Evolutionary conservation across 1,140 invertebrate species (phyloP).

Genomic region (Telenomus remus): DNA sequence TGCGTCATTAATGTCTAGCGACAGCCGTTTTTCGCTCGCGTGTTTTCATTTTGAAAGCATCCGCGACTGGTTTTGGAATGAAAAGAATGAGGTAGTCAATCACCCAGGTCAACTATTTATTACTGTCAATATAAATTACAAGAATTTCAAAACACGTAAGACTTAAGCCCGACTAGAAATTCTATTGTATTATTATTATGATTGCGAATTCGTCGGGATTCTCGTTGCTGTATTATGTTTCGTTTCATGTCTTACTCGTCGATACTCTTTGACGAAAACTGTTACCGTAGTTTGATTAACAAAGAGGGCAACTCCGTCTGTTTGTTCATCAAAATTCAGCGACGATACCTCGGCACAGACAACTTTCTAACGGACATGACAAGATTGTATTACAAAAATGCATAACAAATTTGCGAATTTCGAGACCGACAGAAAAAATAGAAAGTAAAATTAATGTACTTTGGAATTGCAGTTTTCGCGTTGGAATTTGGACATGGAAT

Average conservation of each 20-base stretch:
- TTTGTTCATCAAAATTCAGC: slow-evolving; percentile 25
- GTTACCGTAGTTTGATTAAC: slow-evolving; percentile 28
- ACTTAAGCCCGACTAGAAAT: too few relatives aligned
- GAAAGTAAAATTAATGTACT: slow-evolving; percentile 4
- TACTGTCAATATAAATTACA: too few relatives aligned
- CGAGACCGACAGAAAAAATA: too few relatives aligned
- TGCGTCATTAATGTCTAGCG: slow-evolving; percentile 20
- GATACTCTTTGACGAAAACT: slow-evolving; percentile 28
- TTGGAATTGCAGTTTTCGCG: slow-evolving; percentile 16
- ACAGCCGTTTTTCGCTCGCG: slow-evolving; percentile 15
- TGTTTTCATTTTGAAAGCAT: slow-evolving; percentile 25
- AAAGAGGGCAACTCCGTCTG: slow-evolving; percentile 34
- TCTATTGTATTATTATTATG: too few relatives aligned
- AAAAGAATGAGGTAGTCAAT: too few relatives aligned
- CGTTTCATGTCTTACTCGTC: slow-evolving; percentile 34
- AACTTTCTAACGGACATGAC: slow-evolving; percentile 22
- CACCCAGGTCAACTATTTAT: too few relatives aligned
- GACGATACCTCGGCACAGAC: neutral
- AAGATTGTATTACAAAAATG: neutral
- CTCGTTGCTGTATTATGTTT: too few relatives aligned
- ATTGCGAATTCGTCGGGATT: too few relatives aligned
- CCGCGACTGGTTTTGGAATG: too few relatives aligned
- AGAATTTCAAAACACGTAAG: too few relatives aligned
- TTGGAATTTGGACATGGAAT: slow-evolving; percentile 47
- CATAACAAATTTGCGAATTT: neutral